These are phyloP conservation scores for Psittacara wagleri DNA, from an alignment of 2,113 vertebrate species.

Conservation along the genomic window DNA sequence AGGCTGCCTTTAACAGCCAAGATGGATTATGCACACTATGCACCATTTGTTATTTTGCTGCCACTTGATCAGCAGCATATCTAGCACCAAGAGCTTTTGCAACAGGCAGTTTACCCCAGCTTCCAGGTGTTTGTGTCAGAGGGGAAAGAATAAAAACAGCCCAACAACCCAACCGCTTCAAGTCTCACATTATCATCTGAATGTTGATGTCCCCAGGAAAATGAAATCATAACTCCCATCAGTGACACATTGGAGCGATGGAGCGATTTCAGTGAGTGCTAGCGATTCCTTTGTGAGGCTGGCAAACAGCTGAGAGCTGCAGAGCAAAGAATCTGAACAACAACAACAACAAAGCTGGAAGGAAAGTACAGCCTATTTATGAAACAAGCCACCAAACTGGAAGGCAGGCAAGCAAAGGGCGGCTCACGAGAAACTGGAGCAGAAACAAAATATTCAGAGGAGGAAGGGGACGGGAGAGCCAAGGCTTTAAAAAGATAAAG, in stretches of 20 bases:
- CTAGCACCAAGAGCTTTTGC: background rate
- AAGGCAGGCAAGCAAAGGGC: conserved; percentile 52
- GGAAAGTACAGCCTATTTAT: conserved; percentile 67
- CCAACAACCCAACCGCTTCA: background rate
- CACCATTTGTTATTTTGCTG: conserved; percentile 32
- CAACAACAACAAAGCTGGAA: conserved; percentile 66
- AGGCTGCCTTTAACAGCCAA: background rate
- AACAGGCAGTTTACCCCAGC: background rate
- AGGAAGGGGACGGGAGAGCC: background rate
- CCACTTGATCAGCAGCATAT: background rate
- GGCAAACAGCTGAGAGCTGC: conserved; percentile 67
- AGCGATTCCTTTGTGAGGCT: conserved; percentile 53
- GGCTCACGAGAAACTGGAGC: conserved; percentile 50
- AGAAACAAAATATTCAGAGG: conserved; percentile 29
- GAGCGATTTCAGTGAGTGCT: conserved; percentile 16
- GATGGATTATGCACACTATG: background rate
- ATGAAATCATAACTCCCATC: conserved; percentile 55
- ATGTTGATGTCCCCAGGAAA: background rate
- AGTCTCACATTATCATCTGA: background rate
- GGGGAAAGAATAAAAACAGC: background rate
- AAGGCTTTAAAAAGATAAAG: background rate
- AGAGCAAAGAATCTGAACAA: conserved; percentile 67
- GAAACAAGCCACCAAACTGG: conserved; percentile 57
- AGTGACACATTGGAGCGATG: conserved; percentile 42
- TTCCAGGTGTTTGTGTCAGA: background rate